These are phyloP conservation scores for Mythimna albipuncta DNA, from an alignment of 2,888 invertebrate genomes.

Conservation along the genomic window DNA sequence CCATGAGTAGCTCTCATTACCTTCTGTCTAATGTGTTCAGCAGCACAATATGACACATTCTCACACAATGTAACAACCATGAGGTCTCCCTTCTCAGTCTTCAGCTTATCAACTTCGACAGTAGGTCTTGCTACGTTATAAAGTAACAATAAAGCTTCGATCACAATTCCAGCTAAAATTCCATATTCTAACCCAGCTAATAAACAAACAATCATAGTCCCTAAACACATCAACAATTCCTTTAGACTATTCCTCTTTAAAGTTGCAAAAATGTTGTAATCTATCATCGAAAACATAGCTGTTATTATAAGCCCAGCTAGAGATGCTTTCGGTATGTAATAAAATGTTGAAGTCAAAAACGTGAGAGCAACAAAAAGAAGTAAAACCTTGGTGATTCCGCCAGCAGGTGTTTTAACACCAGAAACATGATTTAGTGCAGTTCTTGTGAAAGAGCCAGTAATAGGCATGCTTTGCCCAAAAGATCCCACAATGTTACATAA, in stretches of 20 bases:
- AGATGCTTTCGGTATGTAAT: conserved; percentile 96
- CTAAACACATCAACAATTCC: conserved; percentile 75
- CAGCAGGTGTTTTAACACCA: conserved; percentile 96
- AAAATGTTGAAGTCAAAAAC: conserved; percentile 95
- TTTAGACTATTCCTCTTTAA: conserved; percentile 95
- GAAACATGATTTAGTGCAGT: conserved; percentile 97
- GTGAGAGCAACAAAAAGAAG: conserved; percentile 95
- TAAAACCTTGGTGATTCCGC: conserved; percentile 94
- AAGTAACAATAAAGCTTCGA: conserved; percentile 80
- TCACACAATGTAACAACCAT: conserved; percentile 76
- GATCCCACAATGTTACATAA: conserved; percentile 95
- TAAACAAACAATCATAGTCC: conserved; percentile 77
- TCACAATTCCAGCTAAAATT: conserved; percentile 78
- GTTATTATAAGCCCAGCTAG: conserved; percentile 97
- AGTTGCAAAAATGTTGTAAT: conserved; percentile 90
- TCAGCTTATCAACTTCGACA: conserved; percentile 70
- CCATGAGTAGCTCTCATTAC: conserved; percentile 71
- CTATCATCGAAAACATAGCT: conserved; percentile 97
- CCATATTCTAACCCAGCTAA: conserved; percentile 83
- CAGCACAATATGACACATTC: conserved; percentile 82
- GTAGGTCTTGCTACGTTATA: conserved; percentile 80
- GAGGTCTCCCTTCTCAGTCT: conserved; percentile 71
- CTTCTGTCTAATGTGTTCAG: conserved; percentile 78
- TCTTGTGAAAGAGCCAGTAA: conserved; percentile 96
- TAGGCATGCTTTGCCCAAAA: conserved; percentile 96